A percentile compares a stretch with the other conserved stretches of the same genome.
Evolutionary conservation across 1,140 invertebrate species (phyloP).

Genomic region (Saxidomus purpurata): DNA sequence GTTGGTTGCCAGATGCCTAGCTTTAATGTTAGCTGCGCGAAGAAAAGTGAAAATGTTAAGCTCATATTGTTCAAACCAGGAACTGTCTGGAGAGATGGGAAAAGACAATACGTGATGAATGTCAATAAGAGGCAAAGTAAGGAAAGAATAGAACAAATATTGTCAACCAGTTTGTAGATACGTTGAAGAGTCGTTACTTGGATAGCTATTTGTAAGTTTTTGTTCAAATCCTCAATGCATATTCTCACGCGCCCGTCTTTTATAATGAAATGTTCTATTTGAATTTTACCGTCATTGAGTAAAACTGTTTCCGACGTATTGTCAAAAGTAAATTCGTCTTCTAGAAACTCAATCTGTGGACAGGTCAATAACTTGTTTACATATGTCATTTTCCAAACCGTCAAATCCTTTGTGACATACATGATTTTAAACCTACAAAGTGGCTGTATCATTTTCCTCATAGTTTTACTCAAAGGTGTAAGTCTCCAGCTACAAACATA

Average conservation of each 20-base stretch:
- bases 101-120: slow-evolving; percentile 82
- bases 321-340: background rate
- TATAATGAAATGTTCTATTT: background rate
- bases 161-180: background rate
- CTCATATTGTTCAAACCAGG: slow-evolving; percentile 86
- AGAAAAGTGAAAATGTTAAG: slow-evolving; percentile 84
- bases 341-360: background rate
- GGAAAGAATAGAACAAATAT: slow-evolving; percentile 83
- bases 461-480: too few species aligned
- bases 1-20: slow-evolving; percentile 71
- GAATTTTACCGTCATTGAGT: background rate
- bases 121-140: slow-evolving; percentile 84
- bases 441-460: too few species aligned
- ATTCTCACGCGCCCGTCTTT: background rate
- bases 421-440: background rate
- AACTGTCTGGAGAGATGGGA: slow-evolving; percentile 85
- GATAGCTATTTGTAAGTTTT: background rate
- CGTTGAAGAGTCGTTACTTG: background rate
- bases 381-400: background rate
- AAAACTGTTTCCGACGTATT: background rate
- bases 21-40: slow-evolving; percentile 86
- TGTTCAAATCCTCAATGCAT: background rate
- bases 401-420: too few species aligned
- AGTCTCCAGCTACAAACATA: too few species aligned
- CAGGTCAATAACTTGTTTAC: slow-evolving; percentile 23